These are phyloP conservation scores for Procambarus virginalis DNA, from an alignment of 1,140 invertebrate genomes.

Conservation along the genomic window DNA sequence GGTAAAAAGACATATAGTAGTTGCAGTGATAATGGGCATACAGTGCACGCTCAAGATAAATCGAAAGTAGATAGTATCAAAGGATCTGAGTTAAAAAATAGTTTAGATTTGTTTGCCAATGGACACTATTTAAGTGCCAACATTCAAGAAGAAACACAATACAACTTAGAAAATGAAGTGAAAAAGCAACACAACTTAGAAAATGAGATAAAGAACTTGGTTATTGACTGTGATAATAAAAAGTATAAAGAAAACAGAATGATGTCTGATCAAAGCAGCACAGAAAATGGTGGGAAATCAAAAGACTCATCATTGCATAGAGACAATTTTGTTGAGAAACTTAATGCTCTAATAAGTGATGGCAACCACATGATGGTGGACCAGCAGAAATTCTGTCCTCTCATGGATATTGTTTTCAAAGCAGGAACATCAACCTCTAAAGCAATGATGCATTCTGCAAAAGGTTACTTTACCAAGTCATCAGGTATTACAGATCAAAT, in stretches of 20 bases:
- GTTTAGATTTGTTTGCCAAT: background rate
- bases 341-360: background rate
- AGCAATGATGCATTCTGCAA: background rate
- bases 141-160: background rate
- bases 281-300: background rate
- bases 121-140: background rate
- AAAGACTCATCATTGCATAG: background rate
- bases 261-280: background rate
- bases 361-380: background rate
- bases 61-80: background rate
- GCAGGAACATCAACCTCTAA: background rate
- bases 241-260: background rate
- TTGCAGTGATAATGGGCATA: background rate
- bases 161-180: background rate
- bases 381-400: background rate
- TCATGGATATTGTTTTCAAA: background rate
- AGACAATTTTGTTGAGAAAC: background rate
- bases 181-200: background rate
- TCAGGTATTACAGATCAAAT: background rate
- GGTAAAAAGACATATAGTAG: background rate
- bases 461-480: background rate
- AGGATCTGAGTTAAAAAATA: background rate
- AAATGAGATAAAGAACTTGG: constrained; percentile 11
- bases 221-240: background rate
- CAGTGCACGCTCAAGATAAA: background rate